Conservation (phyloP, 2,888 invertebrate species). For the Protonemura montana region DNA sequence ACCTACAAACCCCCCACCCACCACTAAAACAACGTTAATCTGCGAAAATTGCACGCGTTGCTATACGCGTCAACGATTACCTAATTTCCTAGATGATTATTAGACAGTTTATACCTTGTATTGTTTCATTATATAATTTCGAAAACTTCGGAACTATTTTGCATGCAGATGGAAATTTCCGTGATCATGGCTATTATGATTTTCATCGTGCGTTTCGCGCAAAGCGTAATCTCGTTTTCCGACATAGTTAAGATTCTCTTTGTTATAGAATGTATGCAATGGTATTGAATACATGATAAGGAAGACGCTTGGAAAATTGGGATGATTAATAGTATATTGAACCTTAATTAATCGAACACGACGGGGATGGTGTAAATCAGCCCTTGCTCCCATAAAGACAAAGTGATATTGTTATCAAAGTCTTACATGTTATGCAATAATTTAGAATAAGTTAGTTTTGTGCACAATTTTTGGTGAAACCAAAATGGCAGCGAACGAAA, state of each 20-base stretch:
- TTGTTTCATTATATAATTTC: slow-evolving; percentile 3
- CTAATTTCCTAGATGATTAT: neutral
- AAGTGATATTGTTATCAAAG: too few relatives aligned
- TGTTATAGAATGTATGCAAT: neutral
- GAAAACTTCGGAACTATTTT: neutral
- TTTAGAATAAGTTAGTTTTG: too few relatives aligned
- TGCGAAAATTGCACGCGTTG: neutral
- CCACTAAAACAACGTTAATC: neutral
- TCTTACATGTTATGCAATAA: too few relatives aligned
- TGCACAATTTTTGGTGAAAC: too few relatives aligned
- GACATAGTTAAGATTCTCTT: neutral
- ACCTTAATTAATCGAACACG: neutral
- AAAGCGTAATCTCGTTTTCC: neutral
- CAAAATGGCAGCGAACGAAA: too few relatives aligned
- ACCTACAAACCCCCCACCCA: neutral
- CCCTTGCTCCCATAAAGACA: too few relatives aligned
- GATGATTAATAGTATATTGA: neutral
- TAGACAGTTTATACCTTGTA: slow-evolving; percentile 12
- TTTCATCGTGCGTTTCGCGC: neutral
- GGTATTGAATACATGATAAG: neutral
- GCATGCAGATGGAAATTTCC: neutral
- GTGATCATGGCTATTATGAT: neutral
- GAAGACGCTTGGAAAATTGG: neutral
- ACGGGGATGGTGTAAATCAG: neutral
- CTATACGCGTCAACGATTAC: neutral